Evolutionary conservation across 2,888 invertebrate species (phyloP).

Genomic region (Melieria picta): DNA sequence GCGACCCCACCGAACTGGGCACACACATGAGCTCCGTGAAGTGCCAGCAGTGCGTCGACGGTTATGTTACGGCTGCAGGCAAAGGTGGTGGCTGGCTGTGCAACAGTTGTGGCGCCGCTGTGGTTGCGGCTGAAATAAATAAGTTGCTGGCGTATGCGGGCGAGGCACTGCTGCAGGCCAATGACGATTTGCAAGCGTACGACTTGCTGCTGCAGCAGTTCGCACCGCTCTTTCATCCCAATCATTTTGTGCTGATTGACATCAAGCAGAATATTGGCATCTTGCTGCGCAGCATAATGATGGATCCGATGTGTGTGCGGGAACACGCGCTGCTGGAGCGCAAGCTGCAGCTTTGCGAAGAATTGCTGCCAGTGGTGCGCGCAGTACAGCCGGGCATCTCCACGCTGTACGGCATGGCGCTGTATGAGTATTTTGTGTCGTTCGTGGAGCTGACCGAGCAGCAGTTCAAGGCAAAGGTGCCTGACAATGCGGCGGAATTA

Average conservation of each 20-base stretch:
- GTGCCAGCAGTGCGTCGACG: constrained; percentile 71
- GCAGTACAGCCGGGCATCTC: constrained; percentile 72
- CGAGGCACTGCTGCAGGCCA: constrained; percentile 63
- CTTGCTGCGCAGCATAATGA: constrained; percentile 68
- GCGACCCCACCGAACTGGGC: constrained; percentile 76
- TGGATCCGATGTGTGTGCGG: constrained; percentile 68
- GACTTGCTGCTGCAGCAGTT: constrained; percentile 70
- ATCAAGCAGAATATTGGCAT: constrained; percentile 77
- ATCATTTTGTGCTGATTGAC: constrained; percentile 75
- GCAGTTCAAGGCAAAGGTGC: constrained; percentile 71
- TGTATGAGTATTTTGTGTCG: constrained; percentile 80
- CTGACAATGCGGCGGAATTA: constrained; percentile 1
- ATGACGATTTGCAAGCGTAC: constrained; percentile 56
- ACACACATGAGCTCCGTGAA: constrained; percentile 77
- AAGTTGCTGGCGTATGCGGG: constrained; percentile 66
- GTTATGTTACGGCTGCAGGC: constrained; percentile 42
- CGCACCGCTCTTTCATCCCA: constrained; percentile 70
- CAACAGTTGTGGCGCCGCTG: constrained; percentile 45
- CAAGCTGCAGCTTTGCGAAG: constrained; percentile 74
- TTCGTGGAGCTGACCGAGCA: constrained; percentile 74
- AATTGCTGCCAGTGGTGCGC: constrained; percentile 74
- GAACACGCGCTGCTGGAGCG: constrained; percentile 69
- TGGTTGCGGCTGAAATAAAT: constrained; percentile 64
- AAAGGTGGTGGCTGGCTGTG: constrained; percentile 56
- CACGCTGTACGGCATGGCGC: constrained; percentile 72